Conservation (phyloP, 1,140 invertebrate species). For the Drosophila kohkoa region DNA sequence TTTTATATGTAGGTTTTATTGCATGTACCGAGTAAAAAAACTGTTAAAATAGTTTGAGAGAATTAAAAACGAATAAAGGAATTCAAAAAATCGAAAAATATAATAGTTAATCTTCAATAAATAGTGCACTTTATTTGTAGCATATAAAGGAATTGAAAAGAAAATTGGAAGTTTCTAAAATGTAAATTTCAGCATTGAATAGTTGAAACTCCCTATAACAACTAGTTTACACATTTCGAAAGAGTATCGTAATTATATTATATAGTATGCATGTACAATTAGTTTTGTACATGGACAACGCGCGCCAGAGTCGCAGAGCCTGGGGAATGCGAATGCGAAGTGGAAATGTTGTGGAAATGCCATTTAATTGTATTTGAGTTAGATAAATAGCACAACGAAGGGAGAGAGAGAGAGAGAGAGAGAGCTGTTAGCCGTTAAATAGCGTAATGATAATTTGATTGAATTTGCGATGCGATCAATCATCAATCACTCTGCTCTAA, state of each 20-base stretch:
- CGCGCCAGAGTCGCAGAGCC: neutral
- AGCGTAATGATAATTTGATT: conserved; percentile 15
- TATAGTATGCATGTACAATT: neutral
- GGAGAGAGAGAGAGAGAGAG: too few species aligned
- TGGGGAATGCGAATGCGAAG: neutral
- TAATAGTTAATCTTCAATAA: too few species aligned
- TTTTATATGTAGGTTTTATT: too few species aligned
- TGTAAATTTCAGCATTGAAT: too few species aligned
- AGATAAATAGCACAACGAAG: neutral
- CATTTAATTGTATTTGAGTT: conserved; percentile 6
- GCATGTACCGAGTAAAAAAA: too few species aligned
- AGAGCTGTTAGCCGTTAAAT: neutral
- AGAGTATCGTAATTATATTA: conserved; percentile 2
- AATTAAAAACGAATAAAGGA: too few species aligned
- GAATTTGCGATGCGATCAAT: conserved; percentile 22
- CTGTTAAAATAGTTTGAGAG: too few species aligned
- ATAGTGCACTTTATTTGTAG: too few species aligned
- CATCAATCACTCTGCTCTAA: conserved; percentile 5
- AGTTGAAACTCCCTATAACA: neutral
- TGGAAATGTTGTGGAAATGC: neutral
- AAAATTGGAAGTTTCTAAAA: too few species aligned
- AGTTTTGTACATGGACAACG: conserved; percentile 1
- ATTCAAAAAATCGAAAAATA: too few species aligned
- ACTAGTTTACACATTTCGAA: neutral
- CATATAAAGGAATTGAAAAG: neutral